Base-by-base conservation (phyloP, 1,140 invertebrate species). In the Drosophila ambigua region DNA sequence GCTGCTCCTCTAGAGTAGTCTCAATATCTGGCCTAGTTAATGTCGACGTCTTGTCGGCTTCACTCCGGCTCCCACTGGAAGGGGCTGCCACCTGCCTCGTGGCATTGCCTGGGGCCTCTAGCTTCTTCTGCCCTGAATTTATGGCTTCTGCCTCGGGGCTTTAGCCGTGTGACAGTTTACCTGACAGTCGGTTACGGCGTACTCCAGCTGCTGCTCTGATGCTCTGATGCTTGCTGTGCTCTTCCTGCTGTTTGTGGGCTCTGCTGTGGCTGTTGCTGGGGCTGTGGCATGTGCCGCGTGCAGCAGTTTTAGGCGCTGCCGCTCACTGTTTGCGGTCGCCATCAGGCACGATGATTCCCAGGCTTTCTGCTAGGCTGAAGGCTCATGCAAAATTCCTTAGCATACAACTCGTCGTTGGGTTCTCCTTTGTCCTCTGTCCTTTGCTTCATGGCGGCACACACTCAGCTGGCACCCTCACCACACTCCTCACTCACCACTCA, bases 311-410 rank as follows among this genome's bases (percentile, higher is more conserved):
- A 4, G 31, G 31, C 8, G 8, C 31, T 41, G 55, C 50, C 35
- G 48, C 43, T 69, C 61, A 81, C 82, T 84, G 81, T 85, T 84
- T 84, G 81, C 73, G 81, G 82, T 85, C 69, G 50, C 54, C 39
- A 48, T 61, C 63, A 60, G 41, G 35, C 13, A 13, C 11, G 35
- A 39, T 13, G 35, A 13, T 39, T 39, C 35, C 31, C 13, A 39
- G 35, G 35, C 35, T 39, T 13, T 39, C 35, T 39, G 35, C 35
- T 39, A 39, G 53, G 54, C 80, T 87, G 66, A 66, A 68, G 64
- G 74, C 84, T 85, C 82, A 85, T 85, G 79, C 74, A 87, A 85
- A 87, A 82, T 87, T 85, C 78, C 74, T 75, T 35, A 64, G 74
- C 82, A 81, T 64, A 85, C 81, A 74, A 48, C 68, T 66, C 35